A percentile compares a stretch with the other conserved stretches of the same genome.
These are phyloP conservation scores for Hydractinia symbiolongicarpus DNA, from an alignment of 30 jellyfish, hydroid and myxozoan species.

Conservation along the genomic window DNA sequence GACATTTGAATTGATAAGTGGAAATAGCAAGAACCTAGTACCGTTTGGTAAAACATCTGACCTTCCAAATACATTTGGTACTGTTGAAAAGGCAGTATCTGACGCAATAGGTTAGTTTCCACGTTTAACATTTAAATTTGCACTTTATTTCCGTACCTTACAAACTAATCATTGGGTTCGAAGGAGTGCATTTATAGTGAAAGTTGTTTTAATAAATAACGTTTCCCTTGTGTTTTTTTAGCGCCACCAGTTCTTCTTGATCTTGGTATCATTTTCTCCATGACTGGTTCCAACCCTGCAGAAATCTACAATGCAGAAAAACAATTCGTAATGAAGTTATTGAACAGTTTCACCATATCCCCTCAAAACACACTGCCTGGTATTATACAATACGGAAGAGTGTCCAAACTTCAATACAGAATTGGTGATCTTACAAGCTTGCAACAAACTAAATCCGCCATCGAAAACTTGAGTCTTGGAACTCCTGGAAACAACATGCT, in stretches of 20 bases:
- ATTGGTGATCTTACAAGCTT: not conserved
- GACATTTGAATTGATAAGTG: conserved; percentile 6
- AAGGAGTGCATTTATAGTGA: too few species aligned
- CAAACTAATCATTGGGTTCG: too few species aligned
- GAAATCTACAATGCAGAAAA: conserved; percentile 38
- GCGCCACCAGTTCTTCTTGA: conserved; percentile 53
- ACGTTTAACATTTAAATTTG: not conserved
- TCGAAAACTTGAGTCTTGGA: not conserved
- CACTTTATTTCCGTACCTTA: not conserved
- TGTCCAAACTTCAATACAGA: not conserved
- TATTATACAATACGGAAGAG: conserved; percentile 33
- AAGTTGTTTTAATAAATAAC: too few species aligned
- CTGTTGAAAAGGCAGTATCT: conserved; percentile 42
- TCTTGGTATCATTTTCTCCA: conserved; percentile 48
- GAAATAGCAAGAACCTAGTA: not conserved
- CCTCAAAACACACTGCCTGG: conserved; percentile 35
- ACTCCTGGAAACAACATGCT: not conserved
- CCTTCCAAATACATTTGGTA: conserved; percentile 40
- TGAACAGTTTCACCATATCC: conserved; percentile 31
- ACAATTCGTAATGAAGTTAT: conserved; percentile 32
- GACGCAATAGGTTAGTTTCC: conserved; percentile 39
- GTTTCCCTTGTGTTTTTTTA: not conserved
- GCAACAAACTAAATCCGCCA: not conserved
- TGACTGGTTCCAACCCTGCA: conserved; percentile 22
- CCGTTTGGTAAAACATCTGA: not conserved